Conservation (phyloP, 2,113 vertebrate species). For the Burhinus bistriatus region DNA sequence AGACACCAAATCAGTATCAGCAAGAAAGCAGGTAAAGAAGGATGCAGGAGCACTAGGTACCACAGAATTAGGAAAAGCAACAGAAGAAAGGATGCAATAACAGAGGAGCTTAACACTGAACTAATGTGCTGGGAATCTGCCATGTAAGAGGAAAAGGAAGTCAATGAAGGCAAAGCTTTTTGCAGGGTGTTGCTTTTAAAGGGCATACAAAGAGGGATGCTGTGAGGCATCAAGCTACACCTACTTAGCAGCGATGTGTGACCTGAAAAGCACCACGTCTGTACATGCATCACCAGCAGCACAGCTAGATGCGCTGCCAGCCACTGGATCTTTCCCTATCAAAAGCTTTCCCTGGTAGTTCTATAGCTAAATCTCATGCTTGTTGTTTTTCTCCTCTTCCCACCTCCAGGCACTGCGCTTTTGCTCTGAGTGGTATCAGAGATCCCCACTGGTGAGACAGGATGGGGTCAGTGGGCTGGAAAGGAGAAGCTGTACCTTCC, state of each 20-base stretch:
- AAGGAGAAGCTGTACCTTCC: neutral
- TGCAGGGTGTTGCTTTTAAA: neutral
- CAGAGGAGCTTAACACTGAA: neutral
- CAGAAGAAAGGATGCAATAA: neutral
- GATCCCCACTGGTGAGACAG: rapidly evolving
- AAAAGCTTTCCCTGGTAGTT: neutral
- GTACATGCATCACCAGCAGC: neutral
- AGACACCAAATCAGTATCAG: neutral
- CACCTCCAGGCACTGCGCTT: neutral
- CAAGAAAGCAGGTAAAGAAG: neutral
- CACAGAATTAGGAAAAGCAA: neutral
- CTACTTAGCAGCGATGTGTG: neutral
- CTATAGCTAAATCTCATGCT: neutral
- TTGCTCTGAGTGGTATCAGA: neutral
- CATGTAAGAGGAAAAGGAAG: neutral
- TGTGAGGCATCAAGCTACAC: neutral
- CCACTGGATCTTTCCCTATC: no score
- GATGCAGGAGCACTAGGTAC: neutral
- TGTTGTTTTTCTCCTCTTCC: neutral
- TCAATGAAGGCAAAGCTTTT: neutral
- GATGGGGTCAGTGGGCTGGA: neutral
- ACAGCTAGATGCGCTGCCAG: no score
- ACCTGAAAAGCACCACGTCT: neutral
- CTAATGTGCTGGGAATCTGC: neutral
- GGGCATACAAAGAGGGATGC: neutral